A percentile compares a stretch with the other conserved stretches of the same genome.
phyloP scores from a whole-genome alignment of 2,888 invertebrate species.

The Oscheius sp. region DNA sequence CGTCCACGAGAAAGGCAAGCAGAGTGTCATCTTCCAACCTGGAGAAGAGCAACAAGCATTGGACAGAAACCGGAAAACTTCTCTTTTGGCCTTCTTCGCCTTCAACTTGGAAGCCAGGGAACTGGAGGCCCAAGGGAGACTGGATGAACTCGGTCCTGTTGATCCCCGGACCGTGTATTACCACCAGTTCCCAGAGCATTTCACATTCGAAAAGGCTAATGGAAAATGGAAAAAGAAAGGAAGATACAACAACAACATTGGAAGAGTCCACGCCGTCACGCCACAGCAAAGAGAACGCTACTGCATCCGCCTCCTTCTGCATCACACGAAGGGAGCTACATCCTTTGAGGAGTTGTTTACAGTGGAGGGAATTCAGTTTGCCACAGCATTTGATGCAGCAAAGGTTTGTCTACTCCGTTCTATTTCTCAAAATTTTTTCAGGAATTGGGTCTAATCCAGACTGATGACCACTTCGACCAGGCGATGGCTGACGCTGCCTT shows the following conservation, averaged over 20 bases:
- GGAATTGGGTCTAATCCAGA: slow-evolving; percentile 11
- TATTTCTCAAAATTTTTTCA: too few relatives aligned
- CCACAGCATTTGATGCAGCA: slow-evolving; percentile 15
- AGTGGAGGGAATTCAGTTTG: neutral
- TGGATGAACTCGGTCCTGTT: neutral
- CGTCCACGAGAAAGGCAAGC: neutral
- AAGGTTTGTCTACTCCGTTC: neutral
- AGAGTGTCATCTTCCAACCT: neutral
- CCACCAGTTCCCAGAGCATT: slow-evolving; percentile 17
- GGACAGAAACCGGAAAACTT: neutral
- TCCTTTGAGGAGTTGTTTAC: neutral
- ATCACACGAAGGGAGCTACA: slow-evolving; percentile 1
- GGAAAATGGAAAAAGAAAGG: neutral
- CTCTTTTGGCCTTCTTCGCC: neutral
- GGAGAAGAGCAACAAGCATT: neutral
- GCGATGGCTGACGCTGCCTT: slow-evolving; percentile 14
- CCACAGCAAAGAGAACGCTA: slow-evolving; percentile 5
- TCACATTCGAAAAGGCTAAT: neutral
- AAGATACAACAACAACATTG: slow-evolving; percentile 1
- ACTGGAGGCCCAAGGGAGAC: neutral
- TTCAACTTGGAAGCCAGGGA: neutral
- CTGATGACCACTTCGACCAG: slow-evolving; percentile 11
- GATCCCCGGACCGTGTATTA: neutral
- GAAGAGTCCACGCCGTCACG: neutral
- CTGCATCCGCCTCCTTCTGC: neutral